Evolutionary conservation across 2,113 vertebrate species (phyloP).

Genomic region (Puma concolor): DNA sequence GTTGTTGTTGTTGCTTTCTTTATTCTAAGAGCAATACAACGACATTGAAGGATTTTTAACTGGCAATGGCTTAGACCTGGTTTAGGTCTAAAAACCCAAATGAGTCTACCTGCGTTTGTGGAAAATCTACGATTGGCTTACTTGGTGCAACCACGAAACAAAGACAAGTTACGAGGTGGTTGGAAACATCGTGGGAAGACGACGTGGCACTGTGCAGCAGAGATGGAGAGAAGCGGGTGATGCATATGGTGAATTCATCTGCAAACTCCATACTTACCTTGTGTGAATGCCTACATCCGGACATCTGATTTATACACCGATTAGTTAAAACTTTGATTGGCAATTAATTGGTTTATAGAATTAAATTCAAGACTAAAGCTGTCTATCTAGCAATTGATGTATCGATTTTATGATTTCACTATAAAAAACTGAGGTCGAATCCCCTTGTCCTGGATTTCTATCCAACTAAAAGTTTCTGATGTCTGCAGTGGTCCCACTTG

Average conservation of each 20-base stretch:
- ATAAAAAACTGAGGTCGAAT: not conserved
- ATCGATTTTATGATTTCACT: not conserved
- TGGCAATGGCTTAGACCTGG: not conserved
- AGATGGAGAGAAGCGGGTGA: not conserved
- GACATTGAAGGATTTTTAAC: not conserved
- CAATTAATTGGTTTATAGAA: not conserved
- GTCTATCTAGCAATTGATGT: not conserved
- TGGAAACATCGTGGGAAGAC: not conserved
- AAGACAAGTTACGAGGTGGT: not conserved
- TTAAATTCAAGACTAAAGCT: not conserved
- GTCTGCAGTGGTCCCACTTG: not conserved
- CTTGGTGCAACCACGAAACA: not conserved
- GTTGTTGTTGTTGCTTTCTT: not conserved
- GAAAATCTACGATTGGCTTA: not conserved
- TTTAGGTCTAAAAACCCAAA: not conserved
- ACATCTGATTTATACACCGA: not conserved
- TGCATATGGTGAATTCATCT: not conserved
- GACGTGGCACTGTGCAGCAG: not conserved
- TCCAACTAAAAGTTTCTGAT: not conserved
- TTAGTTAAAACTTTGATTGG: not conserved
- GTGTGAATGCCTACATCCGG: not conserved
- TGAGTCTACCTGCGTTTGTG: not conserved
- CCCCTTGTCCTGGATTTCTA: not conserved
- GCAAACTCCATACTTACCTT: not conserved
- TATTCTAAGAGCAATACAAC: not conserved